Percentiles rank a stretch among this genome's conserved stretches.
These are phyloP conservation scores for Andrena hattorfiana DNA, from an alignment of 2,888 invertebrate species.

Conservation along the genomic window DNA sequence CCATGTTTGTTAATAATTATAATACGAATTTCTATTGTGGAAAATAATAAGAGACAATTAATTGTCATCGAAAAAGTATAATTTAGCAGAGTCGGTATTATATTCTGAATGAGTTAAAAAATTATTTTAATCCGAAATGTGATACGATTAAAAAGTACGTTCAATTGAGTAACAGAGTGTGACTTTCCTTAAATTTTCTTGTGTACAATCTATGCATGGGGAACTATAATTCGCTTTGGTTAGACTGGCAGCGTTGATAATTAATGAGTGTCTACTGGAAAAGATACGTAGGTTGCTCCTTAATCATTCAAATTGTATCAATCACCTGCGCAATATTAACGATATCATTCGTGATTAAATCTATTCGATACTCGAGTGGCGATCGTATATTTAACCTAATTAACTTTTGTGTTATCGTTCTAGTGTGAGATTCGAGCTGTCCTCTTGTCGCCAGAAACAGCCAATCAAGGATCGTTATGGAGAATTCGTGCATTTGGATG, in stretches of 20 bases:
- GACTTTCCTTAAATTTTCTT: neutral
- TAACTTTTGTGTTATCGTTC: slow-evolving; percentile 55
- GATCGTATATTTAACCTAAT: slow-evolving; percentile 67
- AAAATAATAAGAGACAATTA: slow-evolving; percentile 31
- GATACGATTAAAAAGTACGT: too few species aligned
- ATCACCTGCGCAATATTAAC: slow-evolving; percentile 67
- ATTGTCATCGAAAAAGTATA: slow-evolving; percentile 18
- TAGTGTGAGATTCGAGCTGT: slow-evolving; percentile 25
- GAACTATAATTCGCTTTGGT: neutral
- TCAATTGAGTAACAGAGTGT: too few species aligned
- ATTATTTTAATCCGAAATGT: too few species aligned
- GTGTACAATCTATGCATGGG: neutral
- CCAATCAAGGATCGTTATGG: neutral
- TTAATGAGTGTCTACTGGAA: slow-evolving; percentile 24
- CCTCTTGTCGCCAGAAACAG: neutral
- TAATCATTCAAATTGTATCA: slow-evolving; percentile 63
- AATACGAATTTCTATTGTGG: neutral
- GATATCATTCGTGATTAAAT: slow-evolving; percentile 64
- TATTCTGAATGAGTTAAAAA: too few species aligned
- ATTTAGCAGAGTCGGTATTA: slow-evolving; percentile 24
- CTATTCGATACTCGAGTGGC: slow-evolving; percentile 50
- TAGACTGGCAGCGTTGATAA: slow-evolving; percentile 43
- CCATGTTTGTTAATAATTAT: neutral
- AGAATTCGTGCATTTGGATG: neutral
- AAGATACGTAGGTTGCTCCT: slow-evolving; percentile 51